Percentiles rank a stretch among this genome's conserved stretches.
phyloP scores from a whole-genome alignment of 1,140 invertebrate species.

The Mizuhopecten yessoensis region DNA sequence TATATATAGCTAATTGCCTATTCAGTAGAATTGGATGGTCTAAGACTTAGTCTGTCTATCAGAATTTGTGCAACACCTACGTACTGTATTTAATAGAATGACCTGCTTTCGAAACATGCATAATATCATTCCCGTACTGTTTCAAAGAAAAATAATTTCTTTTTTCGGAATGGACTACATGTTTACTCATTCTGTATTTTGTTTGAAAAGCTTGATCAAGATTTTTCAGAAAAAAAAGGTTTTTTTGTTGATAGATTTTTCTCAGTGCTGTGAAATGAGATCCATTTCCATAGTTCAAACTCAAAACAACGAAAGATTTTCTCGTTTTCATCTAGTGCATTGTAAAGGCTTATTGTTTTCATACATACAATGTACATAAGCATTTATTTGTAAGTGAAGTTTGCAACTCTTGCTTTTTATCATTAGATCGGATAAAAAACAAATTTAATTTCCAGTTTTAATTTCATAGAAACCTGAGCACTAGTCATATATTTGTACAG shows the following conservation, averaged over 20 bases:
- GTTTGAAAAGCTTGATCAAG: background rate
- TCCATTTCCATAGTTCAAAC: background rate
- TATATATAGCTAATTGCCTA: no score
- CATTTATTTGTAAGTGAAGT: background rate
- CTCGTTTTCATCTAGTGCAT: background rate
- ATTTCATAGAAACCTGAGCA: background rate
- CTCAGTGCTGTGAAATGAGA: background rate
- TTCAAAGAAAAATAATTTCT: no score
- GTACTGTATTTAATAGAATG: no score
- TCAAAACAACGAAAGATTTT: conserved; percentile 12
- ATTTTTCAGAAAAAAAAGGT: background rate
- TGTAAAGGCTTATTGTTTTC: background rate
- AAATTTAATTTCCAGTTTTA: background rate
- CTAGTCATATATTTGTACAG: no score
- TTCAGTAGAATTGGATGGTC: no score
- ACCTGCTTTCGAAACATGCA: background rate
- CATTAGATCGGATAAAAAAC: background rate
- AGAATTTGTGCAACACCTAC: no score
- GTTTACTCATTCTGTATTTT: background rate
- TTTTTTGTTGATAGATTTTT: background rate
- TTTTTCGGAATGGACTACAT: no score
- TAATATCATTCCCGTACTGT: background rate
- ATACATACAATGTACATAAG: background rate
- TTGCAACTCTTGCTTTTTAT: background rate
- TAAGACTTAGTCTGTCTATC: no score